phyloP scores from a whole-genome alignment of 2,113 vertebrate genomes.

The Lasiurus borealis region DNA sequence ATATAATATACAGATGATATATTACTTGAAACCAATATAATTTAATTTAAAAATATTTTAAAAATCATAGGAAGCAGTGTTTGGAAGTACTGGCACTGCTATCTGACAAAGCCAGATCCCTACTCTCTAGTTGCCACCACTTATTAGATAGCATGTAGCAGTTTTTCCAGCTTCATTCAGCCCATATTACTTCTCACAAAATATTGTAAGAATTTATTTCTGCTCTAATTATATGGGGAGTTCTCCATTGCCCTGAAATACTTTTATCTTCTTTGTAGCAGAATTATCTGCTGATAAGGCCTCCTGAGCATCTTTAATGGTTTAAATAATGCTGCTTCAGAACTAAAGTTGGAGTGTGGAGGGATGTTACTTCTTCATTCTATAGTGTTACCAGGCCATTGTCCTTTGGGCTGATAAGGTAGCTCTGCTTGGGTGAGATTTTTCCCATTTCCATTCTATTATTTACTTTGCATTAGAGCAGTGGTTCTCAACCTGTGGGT shows the following conservation, averaged over 20 bases:
- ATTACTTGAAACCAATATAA: not conserved
- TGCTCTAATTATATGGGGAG: not conserved
- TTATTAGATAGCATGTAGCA: not conserved
- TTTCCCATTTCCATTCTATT: not conserved
- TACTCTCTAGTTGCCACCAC: not conserved
- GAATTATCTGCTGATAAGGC: not conserved
- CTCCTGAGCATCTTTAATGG: not conserved
- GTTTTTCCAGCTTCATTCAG: not conserved
- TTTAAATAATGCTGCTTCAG: not conserved
- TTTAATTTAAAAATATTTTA: not conserved
- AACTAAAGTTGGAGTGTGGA: not conserved
- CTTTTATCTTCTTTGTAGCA: not conserved
- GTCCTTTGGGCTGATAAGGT: not conserved
- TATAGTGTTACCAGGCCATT: not conserved
- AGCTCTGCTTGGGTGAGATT: not conserved
- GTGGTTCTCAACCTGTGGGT: no score
- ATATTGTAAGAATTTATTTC: not conserved
- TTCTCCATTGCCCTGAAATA: not conserved
- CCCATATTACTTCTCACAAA: not conserved
- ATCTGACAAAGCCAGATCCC: not conserved
- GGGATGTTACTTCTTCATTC: not conserved
- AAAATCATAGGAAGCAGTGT: not conserved
- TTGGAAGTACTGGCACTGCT: not conserved
- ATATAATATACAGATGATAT: not conserved
- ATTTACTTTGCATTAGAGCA: slow-evolving; percentile 47